Evolutionary conservation across 2,797 vertebrate species (phyloP).

Genomic region (Hylomyscus alleni): DNA sequence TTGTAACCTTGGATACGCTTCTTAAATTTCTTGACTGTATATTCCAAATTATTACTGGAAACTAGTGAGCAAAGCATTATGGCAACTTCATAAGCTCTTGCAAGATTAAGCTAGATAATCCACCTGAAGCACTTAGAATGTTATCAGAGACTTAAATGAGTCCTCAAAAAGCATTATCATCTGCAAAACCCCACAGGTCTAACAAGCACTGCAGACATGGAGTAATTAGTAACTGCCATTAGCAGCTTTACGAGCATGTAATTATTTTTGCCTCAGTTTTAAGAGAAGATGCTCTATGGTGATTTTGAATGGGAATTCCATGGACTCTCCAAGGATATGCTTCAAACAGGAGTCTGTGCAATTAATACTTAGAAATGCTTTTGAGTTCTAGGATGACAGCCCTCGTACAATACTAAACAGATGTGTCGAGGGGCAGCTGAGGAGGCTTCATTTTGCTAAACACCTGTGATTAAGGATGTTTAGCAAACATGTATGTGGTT

Average conservation of each 20-base stretch:
- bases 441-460: constrained; percentile 24
- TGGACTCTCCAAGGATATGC: background rate
- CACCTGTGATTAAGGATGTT: background rate
- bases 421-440: background rate
- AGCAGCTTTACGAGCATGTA: background rate
- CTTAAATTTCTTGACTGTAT: constrained; percentile 3
- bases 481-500: background rate
- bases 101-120: constrained; percentile 28
- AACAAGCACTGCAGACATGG: background rate
- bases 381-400: background rate
- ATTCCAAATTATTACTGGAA: background rate
- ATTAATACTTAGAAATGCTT: background rate
- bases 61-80: background rate
- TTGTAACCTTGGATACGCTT: background rate
- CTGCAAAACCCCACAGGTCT: constrained; percentile 10
- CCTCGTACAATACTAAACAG: background rate
- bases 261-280: background rate
- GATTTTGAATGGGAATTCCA: constrained; percentile 5
- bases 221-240: background rate
- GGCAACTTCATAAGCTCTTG: background rate
- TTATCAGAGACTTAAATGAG: background rate
- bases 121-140: background rate
- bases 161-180: background rate
- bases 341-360: constrained; percentile 17
- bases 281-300: background rate